Evolutionary conservation across 1,140 invertebrate genomes (phyloP).

Genomic region (Chionoecetes opilio): DNA sequence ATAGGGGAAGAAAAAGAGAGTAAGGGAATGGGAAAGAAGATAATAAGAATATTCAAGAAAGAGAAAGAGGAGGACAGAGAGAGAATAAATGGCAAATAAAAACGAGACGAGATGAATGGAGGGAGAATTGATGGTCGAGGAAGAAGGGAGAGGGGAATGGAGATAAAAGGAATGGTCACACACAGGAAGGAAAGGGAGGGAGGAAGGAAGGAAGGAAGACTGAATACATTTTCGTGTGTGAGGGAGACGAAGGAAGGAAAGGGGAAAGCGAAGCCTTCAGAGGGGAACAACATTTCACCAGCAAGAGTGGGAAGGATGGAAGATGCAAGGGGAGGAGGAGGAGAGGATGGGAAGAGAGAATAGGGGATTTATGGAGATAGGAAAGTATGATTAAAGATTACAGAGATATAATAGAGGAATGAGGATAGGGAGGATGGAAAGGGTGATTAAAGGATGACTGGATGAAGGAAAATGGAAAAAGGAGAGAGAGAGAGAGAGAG

Average conservation of each 20-base stretch:
- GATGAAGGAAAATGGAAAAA: not conserved
- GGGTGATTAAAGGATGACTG: not conserved
- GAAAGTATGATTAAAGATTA: not conserved
- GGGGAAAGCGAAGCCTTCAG: not conserved
- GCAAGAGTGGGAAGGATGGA: conserved; percentile 47
- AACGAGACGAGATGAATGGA: conserved; percentile 7
- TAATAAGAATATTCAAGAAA: no score
- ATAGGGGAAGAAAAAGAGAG: no score
- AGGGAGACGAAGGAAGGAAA: not conserved
- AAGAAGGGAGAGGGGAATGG: not conserved
- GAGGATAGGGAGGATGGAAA: conserved; percentile 34
- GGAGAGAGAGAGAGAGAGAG: conserved; percentile 65
- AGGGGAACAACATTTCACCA: not conserved
- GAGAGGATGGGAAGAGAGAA: not conserved
- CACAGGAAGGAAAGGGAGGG: conserved; percentile 24
- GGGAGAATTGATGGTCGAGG: not conserved
- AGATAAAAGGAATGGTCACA: conserved; percentile 29
- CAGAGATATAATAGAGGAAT: not conserved
- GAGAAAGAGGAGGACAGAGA: not conserved
- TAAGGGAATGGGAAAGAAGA: not conserved
- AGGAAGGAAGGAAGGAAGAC: conserved; percentile 14
- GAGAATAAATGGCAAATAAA: conserved; percentile 32
- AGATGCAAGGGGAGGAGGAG: conserved; percentile 5
- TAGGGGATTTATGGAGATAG: not conserved
- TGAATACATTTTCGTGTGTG: conserved; percentile 10